Conservation (phyloP, 1,140 invertebrate species). For the Pollicipes pollicipes region DNA sequence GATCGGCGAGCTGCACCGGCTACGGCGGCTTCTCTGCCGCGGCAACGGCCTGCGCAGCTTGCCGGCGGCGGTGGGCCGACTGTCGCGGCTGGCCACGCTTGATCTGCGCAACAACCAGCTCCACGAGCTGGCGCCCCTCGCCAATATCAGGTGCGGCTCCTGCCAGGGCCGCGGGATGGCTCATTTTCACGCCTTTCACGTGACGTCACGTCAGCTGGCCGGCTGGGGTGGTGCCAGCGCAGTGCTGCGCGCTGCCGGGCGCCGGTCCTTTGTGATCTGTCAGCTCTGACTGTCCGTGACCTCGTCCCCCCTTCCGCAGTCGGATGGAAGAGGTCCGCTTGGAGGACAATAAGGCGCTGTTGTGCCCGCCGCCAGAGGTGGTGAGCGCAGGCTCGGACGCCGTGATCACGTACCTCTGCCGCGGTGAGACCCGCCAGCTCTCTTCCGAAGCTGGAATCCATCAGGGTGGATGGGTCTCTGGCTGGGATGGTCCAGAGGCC, state of each 20-base stretch:
- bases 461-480: too few species aligned
- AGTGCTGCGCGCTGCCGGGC: too few species aligned
- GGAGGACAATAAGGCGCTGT: neutral
- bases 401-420: neutral
- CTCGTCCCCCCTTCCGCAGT: neutral
- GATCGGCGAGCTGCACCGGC: neutral
- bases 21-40: neutral
- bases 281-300: too few species aligned
- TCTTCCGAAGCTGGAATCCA: too few species aligned
- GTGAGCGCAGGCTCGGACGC: neutral
- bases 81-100: neutral
- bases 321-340: neutral
- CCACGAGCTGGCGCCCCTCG: neutral
- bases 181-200: too few species aligned
- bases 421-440: too few species aligned
- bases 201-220: too few species aligned
- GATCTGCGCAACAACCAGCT: neutral
- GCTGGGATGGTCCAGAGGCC: too few species aligned
- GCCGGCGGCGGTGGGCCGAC: neutral
- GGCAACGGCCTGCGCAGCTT: neutral
- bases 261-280: too few species aligned
- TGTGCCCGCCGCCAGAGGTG: neutral
- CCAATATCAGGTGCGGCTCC: too few species aligned
- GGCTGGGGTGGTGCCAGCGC: too few species aligned
- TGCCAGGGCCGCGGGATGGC: too few species aligned